These are phyloP conservation scores for Athalia cordata DNA, from an alignment of 2,888 invertebrate species.

Conservation along the genomic window DNA sequence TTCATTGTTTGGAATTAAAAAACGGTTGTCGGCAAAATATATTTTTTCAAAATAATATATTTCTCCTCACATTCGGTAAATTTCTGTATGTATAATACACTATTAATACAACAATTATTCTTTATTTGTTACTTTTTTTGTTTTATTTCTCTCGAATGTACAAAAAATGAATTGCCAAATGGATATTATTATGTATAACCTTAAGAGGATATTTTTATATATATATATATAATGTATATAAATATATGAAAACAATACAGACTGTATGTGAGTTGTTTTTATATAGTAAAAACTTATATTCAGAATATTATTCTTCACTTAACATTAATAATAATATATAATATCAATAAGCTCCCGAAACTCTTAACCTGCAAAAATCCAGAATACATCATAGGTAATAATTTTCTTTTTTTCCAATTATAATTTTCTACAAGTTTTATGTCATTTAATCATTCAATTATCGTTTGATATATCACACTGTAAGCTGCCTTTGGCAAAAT, in stretches of 20 bases:
- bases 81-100: conserved; percentile 56
- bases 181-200: background rate
- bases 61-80: conserved; percentile 64
- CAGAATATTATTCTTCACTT: conserved; percentile 53
- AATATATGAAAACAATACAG: conserved; percentile 17
- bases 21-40: background rate
- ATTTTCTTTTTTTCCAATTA: background rate
- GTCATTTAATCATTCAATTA: conserved; percentile 24
- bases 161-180: background rate
- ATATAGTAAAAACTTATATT: background rate
- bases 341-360: conserved; percentile 45
- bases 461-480: conserved; percentile 50
- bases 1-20: background rate
- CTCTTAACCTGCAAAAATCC: conserved; percentile 27
- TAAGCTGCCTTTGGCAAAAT: conserved; percentile 56
- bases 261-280: conserved; percentile 26
- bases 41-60: conserved; percentile 67
- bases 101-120: conserved; percentile 37
- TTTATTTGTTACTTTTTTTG: no score
- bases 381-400: conserved; percentile 54
- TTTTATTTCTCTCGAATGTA: conserved; percentile 38
- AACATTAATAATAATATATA: conserved; percentile 50
- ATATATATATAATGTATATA: conserved; percentile 19
- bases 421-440: no score
- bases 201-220: background rate